Evolutionary conservation across 2,797 vertebrate genomes (phyloP).

Genomic region (Sphenodon punctatus): DNA sequence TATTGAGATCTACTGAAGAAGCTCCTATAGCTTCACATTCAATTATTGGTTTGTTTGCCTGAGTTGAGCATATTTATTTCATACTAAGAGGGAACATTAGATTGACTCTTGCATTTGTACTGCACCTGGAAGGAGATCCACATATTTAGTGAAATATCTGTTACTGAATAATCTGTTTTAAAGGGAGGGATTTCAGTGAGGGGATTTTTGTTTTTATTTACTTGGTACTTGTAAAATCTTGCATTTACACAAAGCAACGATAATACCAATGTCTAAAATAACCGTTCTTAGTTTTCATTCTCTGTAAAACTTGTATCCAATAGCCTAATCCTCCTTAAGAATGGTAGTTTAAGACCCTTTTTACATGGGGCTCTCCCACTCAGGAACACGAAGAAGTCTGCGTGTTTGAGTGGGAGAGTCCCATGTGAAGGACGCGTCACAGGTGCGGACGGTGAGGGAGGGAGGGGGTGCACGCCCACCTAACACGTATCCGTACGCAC

Average conservation of each 20-base stretch:
- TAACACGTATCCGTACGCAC: too few species aligned
- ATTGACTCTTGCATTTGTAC: slow-evolving; percentile 33
- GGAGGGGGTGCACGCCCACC: too few species aligned
- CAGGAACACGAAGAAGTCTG: too few species aligned
- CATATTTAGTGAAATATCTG: slow-evolving; percentile 25
- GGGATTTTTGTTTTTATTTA: background rate
- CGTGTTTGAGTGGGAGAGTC: too few species aligned
- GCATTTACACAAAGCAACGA: background rate
- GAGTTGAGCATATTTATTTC: slow-evolving; percentile 33
- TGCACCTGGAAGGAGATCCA: slow-evolving; percentile 40
- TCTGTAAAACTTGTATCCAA: background rate
- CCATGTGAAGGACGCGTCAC: too few species aligned
- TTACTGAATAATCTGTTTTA: background rate
- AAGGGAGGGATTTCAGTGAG: background rate
- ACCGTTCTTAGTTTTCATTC: background rate
- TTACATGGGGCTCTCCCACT: too few species aligned
- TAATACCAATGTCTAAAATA: background rate
- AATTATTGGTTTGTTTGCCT: slow-evolving; percentile 46
- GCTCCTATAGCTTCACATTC: background rate
- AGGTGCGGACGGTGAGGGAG: too few species aligned
- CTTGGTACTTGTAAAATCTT: background rate
- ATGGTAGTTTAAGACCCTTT: background rate
- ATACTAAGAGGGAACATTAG: slow-evolving; percentile 49
- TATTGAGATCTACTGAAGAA: slow-evolving; percentile 25
- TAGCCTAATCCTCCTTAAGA: background rate